Base-by-base conservation (phyloP, 2,113 vertebrate species). In the Lampris megalopsis region DNA sequence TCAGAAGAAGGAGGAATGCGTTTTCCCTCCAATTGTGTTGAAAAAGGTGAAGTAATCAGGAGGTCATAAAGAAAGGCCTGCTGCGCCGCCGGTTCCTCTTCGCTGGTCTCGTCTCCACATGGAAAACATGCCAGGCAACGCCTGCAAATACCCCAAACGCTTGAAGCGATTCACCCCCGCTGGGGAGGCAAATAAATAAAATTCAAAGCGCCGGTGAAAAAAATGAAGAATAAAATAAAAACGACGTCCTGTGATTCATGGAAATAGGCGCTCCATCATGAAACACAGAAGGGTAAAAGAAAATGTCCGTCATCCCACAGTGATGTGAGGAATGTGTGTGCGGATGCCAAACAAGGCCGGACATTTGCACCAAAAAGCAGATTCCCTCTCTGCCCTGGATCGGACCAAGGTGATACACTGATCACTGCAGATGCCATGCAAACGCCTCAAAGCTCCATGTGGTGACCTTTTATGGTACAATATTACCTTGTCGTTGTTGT, bases 1-100 rank as follows among this genome's bases (percentile, higher is more conserved):
- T 94, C 91, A 94, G 93, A 92, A 68, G 80, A 89, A 89, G 71
- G 86, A 92, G 91, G 82, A 85, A 91, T 91, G 79, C 71, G 70
- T 76, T 73, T 83, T 93, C 91, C 80, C 82, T 89, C 61, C 74
- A 90, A 90, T 89, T 91, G 88, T 71, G 91, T 65, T 4, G 63
- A 89, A 81, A 82, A 89, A 78, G 82, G 80, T 58, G 11, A 91
- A 91, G 91, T 90, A 93, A 92, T 93, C 85, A 89, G 72, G 75
- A 83, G 67, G 86, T 84, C 82, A 91, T 90, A 90, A 90, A 82
- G 78, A 88, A 82, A 88, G 76, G 82, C 82, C 80, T 64, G 78
- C 63, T 74, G 82, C 56, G 58, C 78, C 80, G 78, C 76, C 77
- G 67, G 54, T 79, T 85, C 65, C 85, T 81, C 65, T 86, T 81